Conservation (phyloP, 2,113 vertebrate genomes). For the Syrmaticus mikado region DNA sequence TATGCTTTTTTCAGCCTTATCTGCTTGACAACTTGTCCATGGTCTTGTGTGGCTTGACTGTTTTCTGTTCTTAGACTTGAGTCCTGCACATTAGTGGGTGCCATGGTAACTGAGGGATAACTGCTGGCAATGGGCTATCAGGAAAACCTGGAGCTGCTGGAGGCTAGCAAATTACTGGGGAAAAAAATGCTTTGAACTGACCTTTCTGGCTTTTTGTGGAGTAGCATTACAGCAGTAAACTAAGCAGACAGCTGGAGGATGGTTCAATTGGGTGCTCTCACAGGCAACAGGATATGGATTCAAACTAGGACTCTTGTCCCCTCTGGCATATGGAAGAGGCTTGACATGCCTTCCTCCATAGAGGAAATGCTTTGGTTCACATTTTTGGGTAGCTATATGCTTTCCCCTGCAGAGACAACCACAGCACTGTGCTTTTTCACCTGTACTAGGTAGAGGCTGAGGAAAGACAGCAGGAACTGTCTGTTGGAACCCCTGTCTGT, state of each 20-base stretch:
- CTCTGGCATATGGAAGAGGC: neutral
- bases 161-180: conserved; percentile 14
- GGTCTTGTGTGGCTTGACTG: neutral
- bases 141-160: neutral
- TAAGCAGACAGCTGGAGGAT: neutral
- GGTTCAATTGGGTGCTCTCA: neutral
- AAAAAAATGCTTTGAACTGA: neutral
- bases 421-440: no score
- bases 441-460: no score
- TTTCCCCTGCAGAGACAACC: no score
- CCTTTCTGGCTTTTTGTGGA: neutral
- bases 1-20: neutral
- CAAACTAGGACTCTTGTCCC: neutral
- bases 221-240: neutral
- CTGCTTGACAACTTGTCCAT: conserved; percentile 26
- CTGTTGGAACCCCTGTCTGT: no score
- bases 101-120: conserved; percentile 38
- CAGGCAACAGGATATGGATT: neutral
- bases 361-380: neutral
- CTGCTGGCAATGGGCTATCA: neutral
- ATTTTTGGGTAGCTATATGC: neutral
- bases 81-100: neutral
- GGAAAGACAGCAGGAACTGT: no score
- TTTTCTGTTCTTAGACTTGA: conserved; percentile 29
- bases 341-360: neutral